A percentile compares a stretch with the other conserved stretches of the same genome.
Evolutionary conservation across 1,140 invertebrate genomes (phyloP).

Genomic region (Dendrolimus kikuchii): DNA sequence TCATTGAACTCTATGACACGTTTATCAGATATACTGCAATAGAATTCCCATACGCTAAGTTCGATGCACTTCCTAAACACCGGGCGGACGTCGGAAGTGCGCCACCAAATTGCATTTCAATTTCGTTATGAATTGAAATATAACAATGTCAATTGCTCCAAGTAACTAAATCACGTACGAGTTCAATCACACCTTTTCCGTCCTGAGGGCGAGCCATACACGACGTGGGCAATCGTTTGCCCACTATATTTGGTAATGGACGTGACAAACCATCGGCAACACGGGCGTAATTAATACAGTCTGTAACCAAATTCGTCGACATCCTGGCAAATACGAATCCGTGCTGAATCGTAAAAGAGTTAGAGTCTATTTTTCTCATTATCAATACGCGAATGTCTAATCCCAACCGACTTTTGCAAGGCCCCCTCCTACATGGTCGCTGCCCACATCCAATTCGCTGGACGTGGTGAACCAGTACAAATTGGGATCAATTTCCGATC

Average conservation of each 20-base stretch:
- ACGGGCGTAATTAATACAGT: slow-evolving; percentile 56
- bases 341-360: slow-evolving; percentile 33
- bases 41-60: slow-evolving; percentile 8
- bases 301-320: slow-evolving; percentile 48
- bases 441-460: slow-evolving; percentile 60
- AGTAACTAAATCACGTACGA: slow-evolving; percentile 23
- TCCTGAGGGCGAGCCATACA: slow-evolving; percentile 49
- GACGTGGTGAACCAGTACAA: slow-evolving; percentile 22
- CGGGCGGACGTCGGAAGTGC: slow-evolving; percentile 39
- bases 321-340: slow-evolving; percentile 31
- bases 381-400: slow-evolving; percentile 31
- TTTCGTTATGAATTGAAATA: slow-evolving; percentile 17
- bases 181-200: slow-evolving; percentile 60
- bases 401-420: slow-evolving; percentile 50
- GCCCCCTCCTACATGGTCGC: slow-evolving; percentile 57
- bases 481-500: slow-evolving; percentile 34
- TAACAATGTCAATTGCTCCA: slow-evolving; percentile 13
- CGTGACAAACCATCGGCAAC: slow-evolving; percentile 45
- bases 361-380: slow-evolving; percentile 37
- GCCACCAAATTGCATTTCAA: slow-evolving; percentile 56
- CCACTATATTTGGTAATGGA: slow-evolving; percentile 54
- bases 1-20: neutral
- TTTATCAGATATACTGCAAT: neutral
- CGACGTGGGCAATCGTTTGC: slow-evolving; percentile 41
- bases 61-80: slow-evolving; percentile 24